Conservation (phyloP, 1,140 invertebrate genomes). For the Megathymus violae region DNA sequence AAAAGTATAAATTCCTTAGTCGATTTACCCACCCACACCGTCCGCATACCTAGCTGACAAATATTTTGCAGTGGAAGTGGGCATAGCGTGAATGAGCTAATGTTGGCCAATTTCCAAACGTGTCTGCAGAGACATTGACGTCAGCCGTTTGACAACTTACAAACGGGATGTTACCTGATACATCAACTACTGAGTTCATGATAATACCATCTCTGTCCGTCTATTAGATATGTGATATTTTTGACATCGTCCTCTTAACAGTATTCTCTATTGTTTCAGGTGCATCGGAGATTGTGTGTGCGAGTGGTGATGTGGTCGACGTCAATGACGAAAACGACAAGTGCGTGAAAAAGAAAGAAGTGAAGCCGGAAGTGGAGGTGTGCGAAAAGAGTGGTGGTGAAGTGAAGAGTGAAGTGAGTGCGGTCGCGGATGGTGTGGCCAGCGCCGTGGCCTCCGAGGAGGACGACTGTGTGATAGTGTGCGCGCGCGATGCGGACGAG, state of each 20-base stretch:
- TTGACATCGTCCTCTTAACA: neutral
- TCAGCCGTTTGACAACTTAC: slow-evolving; percentile 52
- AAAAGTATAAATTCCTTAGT: slow-evolving; percentile 26
- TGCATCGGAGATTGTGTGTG: slow-evolving; percentile 69
- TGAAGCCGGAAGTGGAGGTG: slow-evolving; percentile 52
- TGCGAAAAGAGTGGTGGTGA: slow-evolving; percentile 64
- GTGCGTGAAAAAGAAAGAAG: slow-evolving; percentile 67
- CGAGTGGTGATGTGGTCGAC: slow-evolving; percentile 73
- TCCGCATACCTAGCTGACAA: slow-evolving; percentile 40
- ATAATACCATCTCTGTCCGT: slow-evolving; percentile 8
- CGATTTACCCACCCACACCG: slow-evolving; percentile 26
- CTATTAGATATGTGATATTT: neutral
- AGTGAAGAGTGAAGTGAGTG: slow-evolving; percentile 78
- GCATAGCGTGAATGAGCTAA: slow-evolving; percentile 76
- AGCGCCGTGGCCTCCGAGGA: slow-evolving; percentile 83
- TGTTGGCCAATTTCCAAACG: slow-evolving; percentile 72
- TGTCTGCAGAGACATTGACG: slow-evolving; percentile 56
- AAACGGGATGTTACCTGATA: slow-evolving; percentile 40
- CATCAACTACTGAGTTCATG: slow-evolving; percentile 20
- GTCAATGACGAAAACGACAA: slow-evolving; percentile 69
- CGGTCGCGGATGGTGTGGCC: slow-evolving; percentile 78
- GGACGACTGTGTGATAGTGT: slow-evolving; percentile 85
- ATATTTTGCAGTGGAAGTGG: slow-evolving; percentile 60
- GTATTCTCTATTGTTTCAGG: slow-evolving; percentile 67
- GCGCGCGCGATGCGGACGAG: slow-evolving; percentile 80